Evolutionary conservation across 1,140 invertebrate genomes (phyloP), one percentile per base, ranked within the genome.

Genomic region (Carposina sasakii): DNA sequence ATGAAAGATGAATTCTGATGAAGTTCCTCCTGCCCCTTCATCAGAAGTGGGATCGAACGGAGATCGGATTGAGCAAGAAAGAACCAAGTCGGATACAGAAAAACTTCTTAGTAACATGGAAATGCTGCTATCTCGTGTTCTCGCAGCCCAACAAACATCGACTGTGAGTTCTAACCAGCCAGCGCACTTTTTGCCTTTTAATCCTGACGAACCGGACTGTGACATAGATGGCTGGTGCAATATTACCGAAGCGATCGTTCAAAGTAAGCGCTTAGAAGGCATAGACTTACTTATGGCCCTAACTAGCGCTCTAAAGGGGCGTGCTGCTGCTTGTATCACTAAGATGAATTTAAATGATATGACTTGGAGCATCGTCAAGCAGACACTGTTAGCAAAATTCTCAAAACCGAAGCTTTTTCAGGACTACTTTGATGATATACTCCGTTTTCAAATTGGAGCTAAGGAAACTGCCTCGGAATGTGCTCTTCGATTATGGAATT

Each of bases 371-470:
- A 6, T 31, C 8, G 51, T 67, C 8, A 67, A 67, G 22, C 33
- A 67, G 26, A 45, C 13, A 17, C 26, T 63, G 9, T 40, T 67
- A 12, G 60, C 60, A 9, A 58, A 37, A 41, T 67, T 67, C 45
- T 51, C 17, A 0, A 55, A 60, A 44, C 60, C 60, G 3, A 63
- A 58, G 39, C 26, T 66, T 6, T 17, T 45, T 30, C 64, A 67
- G 50, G 58, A 63, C 20, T 57, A 67, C 45, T 67, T 61, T 33
- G 64, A 67, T 28, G 49, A 61, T 9, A 48, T 67, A 24, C 33
- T 63, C 15, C 42, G 53, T 23, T 67, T 67, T 22, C 53, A 63
- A 57, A 58, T 61, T 17, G 52, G 47, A 23, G 9, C 24, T 17
- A 60, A 64, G 31, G 61, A 67, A 48, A 64, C 58, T n/a, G 58